Percentiles rank a stretch among this genome's conserved stretches.
phyloP scores from a whole-genome alignment of 2,888 invertebrate genomes.

The Morinoia aosen region DNA sequence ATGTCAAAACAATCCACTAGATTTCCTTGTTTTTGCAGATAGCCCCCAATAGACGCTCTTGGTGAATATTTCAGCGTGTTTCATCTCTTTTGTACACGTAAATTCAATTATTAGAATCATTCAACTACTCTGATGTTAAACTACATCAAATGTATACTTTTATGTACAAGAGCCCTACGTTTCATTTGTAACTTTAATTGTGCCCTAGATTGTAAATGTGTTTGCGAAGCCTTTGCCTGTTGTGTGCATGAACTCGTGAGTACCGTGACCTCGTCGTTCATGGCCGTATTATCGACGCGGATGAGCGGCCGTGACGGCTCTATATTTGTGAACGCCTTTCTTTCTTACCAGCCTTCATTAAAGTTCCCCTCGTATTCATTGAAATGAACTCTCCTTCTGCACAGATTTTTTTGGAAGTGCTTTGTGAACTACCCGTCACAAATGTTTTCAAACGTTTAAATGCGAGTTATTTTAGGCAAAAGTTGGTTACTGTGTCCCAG shows the following conservation, averaged over 20 bases:
- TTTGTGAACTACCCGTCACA: not conserved
- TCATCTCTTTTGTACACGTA: not conserved
- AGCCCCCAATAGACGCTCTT: not conserved
- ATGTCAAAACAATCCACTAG: not conserved
- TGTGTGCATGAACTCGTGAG: not conserved
- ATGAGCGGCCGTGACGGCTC: conserved; percentile 22
- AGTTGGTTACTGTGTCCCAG: not conserved
- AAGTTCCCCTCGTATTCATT: not conserved
- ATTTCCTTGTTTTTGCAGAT: not conserved
- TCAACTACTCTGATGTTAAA: not conserved
- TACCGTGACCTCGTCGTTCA: conserved; percentile 41
- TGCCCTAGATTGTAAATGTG: conserved; percentile 19
- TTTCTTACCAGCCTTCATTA: conserved; percentile 24
- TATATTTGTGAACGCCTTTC: not conserved
- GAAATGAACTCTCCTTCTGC: not conserved
- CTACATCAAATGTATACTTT: not conserved
- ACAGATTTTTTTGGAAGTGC: not conserved
- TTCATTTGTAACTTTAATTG: not conserved
- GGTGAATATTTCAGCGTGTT: not conserved
- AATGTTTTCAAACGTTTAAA: not conserved
- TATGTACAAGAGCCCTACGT: not conserved
- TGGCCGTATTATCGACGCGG: conserved; percentile 38
- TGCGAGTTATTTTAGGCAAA: not conserved
- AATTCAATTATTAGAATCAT: not conserved
- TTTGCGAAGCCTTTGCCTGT: not conserved